Evolutionary conservation across 1,140 invertebrate genomes (phyloP), one percentile per base, ranked within the genome.

Genomic region (Popillia japonica): DNA sequence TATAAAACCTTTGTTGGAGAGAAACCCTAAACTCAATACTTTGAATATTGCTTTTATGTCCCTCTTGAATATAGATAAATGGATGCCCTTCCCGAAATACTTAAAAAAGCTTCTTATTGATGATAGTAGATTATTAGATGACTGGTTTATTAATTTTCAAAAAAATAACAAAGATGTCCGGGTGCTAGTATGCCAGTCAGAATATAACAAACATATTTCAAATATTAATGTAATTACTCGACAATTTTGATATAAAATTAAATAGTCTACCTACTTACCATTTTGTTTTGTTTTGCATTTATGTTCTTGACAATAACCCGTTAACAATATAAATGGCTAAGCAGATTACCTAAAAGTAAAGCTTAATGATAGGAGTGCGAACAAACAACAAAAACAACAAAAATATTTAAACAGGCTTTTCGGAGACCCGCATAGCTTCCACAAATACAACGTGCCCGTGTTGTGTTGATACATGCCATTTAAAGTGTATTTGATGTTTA

Each of bases 31-130:
- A 22, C 48, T 82, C 23, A 14, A 76, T 41, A 34, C 64, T 40
- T 23, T 82, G n/a, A 80, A 82, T 75, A 72, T 82, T 7, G 78
- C 81, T 17, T 82, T 78, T 74, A 80, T 72, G 72, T 40, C 14
- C 11, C 77, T 75, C 40, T 42, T 77, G 14, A 9, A 23, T 48
- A 40, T 73, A 3, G 17, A 59, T 11, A 77, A 20, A 2, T 61
- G 78, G 20, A 41, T 76, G 14, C 55, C 41, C 20, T 17, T 80
- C 14, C 77, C 77, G 2, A 34, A 75, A 41, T 40, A 72, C 22
- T n/a, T 82, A 40, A 72, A 74, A 34, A 79, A 72, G 17, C 68
- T 82, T 11, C 75, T 78, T 20, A 72, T 80, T 9, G 76, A 80
- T 44, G 74, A 81, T 40, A 79, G 27, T 61, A 23, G 20, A 27